phyloP scores from a whole-genome alignment of 2,113 vertebrate species.

The Pleuronectes platessa region DNA sequence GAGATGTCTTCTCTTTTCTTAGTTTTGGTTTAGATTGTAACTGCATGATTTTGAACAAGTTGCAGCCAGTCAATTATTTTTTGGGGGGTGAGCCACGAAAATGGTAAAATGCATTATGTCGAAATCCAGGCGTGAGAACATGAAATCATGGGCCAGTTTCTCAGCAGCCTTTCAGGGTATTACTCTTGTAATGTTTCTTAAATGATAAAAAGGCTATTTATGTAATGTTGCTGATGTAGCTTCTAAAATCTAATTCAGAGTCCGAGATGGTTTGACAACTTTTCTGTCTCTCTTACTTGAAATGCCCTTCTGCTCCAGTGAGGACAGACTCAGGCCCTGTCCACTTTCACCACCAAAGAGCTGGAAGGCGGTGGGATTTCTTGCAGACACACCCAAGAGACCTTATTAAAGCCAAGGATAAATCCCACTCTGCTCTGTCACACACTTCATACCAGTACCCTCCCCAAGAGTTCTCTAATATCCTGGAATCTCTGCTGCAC shows the following conservation, averaged over 20 bases:
- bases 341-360: slow-evolving; percentile 29
- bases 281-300: background rate
- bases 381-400: slow-evolving; percentile 59
- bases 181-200: too few species aligned
- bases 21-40: too few species aligned
- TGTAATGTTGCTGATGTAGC: too few species aligned
- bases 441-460: slow-evolving; percentile 31
- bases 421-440: slow-evolving; percentile 56
- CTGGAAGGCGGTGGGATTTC: slow-evolving; percentile 29
- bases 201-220: too few species aligned
- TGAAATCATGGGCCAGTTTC: too few species aligned
- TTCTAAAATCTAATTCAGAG: background rate
- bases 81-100: too few species aligned
- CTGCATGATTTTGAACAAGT: too few species aligned
- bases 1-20: too few species aligned
- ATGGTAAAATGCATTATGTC: too few species aligned
- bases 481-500: slow-evolving; percentile 51
- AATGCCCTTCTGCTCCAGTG: slow-evolving; percentile 7
- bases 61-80: too few species aligned
- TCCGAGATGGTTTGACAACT: background rate
- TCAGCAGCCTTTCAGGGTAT: too few species aligned
- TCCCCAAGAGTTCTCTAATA: slow-evolving; percentile 53
- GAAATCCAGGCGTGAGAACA: too few species aligned
- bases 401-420: slow-evolving; percentile 75
- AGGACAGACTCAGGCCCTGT: background rate